These are phyloP conservation scores for Enteromius mattozi DNA, from an alignment of 2,797 vertebrate genomes.

Conservation along the genomic window DNA sequence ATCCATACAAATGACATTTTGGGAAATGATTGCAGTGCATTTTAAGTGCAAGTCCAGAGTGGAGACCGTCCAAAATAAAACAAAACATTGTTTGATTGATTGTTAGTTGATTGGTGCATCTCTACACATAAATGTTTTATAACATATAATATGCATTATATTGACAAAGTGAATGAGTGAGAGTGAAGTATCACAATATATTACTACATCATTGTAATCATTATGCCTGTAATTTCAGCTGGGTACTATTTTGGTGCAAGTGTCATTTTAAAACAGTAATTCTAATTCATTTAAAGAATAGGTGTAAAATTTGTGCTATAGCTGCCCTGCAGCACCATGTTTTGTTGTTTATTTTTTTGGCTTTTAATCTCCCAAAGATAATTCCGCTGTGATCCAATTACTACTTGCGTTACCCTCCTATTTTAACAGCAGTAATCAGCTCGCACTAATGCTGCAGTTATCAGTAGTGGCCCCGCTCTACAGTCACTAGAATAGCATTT, in stretches of 20 bases:
- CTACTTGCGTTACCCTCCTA: conserved; percentile 62
- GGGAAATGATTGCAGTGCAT: not conserved
- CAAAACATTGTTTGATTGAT: not conserved
- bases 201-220: not conserved
- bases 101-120: not conserved
- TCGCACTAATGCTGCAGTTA: conserved; percentile 60
- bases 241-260: not conserved
- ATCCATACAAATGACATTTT: not conserved
- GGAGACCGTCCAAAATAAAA: not conserved
- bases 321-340: not conserved
- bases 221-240: not conserved
- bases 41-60: not conserved
- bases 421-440: conserved; percentile 68
- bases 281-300: not conserved
- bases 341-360: not conserved
- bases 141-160: not conserved
- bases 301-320: not conserved
- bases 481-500: not conserved
- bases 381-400: conserved; percentile 58
- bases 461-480: not conserved
- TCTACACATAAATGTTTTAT: not conserved
- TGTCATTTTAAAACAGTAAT: not conserved
- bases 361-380: conserved; percentile 42
- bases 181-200: not conserved
- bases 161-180: not conserved